These are phyloP conservation scores for Sebastes oblongus DNA, from an alignment of 2,797 vertebrate species.

Conservation along the genomic window DNA sequence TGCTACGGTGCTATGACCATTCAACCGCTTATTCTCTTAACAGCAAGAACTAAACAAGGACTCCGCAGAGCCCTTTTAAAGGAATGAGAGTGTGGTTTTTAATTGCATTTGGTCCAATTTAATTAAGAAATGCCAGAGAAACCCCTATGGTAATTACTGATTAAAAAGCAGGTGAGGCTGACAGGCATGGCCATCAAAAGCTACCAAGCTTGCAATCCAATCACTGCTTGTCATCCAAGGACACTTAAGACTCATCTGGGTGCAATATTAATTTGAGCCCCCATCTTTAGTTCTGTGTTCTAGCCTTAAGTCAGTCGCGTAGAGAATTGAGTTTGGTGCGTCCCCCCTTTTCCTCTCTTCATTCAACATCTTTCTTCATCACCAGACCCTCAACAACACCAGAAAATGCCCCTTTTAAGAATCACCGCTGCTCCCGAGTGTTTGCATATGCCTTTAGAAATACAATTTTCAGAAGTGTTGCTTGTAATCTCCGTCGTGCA, in stretches of 20 bases:
- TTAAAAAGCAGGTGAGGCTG: slow-evolving; percentile 80
- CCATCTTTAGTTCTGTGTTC: slow-evolving; percentile 65
- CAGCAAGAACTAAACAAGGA: slow-evolving; percentile 73
- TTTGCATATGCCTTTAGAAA: slow-evolving; percentile 35
- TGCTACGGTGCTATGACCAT: slow-evolving; percentile 59
- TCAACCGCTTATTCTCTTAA: slow-evolving; percentile 72
- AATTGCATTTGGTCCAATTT: slow-evolving; percentile 83
- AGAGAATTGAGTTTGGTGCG: slow-evolving; percentile 41
- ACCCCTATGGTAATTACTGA: slow-evolving; percentile 81
- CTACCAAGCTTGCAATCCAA: slow-evolving; percentile 80
- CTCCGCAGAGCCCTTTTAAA: slow-evolving; percentile 73
- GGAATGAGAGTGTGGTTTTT: slow-evolving; percentile 77
- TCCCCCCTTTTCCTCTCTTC: slow-evolving; percentile 3
- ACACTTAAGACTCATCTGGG: slow-evolving; percentile 79
- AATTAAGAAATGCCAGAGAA: slow-evolving; percentile 81
- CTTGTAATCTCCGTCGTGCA: slow-evolving; percentile 37
- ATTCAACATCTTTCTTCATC: slow-evolving; percentile 14
- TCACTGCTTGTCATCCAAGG: slow-evolving; percentile 80
- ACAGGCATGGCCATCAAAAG: slow-evolving; percentile 78
- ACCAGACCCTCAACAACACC: not conserved
- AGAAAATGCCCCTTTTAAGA: not conserved
- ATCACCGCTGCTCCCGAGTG: not conserved
- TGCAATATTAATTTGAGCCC: slow-evolving; percentile 74
- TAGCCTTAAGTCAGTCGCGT: slow-evolving; percentile 52
- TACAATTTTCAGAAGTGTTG: slow-evolving; percentile 26